Base-by-base conservation (phyloP, 2,113 vertebrate species). In the Acrocephalus kingi region DNA sequence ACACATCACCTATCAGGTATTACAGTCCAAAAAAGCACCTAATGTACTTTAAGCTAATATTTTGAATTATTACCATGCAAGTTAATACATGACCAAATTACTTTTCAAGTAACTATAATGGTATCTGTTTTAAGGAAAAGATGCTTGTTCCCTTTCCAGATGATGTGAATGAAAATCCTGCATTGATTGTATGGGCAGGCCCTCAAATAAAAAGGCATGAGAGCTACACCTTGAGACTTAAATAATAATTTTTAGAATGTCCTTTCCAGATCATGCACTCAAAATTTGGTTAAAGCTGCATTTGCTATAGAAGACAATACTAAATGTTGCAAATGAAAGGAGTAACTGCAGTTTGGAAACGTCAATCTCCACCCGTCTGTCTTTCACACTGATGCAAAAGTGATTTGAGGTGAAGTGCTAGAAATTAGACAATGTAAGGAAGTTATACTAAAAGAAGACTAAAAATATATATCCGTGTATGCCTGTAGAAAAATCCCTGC, bases 401-500 rank as follows among this genome's bases (percentile, higher is more conserved):
- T 74, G 51, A 94, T 86, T 67, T 68, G 75, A 92, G 92, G 91
- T 93, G 68, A 96, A 84, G n/a, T 46, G 73, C 64, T 63, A 67
- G 45, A 39, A 80, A 84, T 84, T 7, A 77, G 25, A 72, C 41
- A 63, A 87, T 78, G 37, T 64, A 81, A 89, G n/a, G 92, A 87
- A 96, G 81, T 84, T 52, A 45, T 75, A 89, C 55, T 63, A 75
- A 72, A 74, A 78, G 64, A 61, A 23, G 46, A 95, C 69, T 43
- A 78, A 51, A 67, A 84, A 89, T 89, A 84, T 18, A 13, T 30
- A 83, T 73, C 87, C 2, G 14, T 45, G 62, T 66, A 56, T 41
- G 80, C 46, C 39, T 84, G 54, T 81, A 98, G 81, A 97, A 97
- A 97, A 97, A 92, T 67, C 92, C 90, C 94, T 96, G 95, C 77